These are phyloP conservation scores for Chloroceryle inda DNA, from an alignment of 2,797 vertebrate genomes.

Conservation along the genomic window DNA sequence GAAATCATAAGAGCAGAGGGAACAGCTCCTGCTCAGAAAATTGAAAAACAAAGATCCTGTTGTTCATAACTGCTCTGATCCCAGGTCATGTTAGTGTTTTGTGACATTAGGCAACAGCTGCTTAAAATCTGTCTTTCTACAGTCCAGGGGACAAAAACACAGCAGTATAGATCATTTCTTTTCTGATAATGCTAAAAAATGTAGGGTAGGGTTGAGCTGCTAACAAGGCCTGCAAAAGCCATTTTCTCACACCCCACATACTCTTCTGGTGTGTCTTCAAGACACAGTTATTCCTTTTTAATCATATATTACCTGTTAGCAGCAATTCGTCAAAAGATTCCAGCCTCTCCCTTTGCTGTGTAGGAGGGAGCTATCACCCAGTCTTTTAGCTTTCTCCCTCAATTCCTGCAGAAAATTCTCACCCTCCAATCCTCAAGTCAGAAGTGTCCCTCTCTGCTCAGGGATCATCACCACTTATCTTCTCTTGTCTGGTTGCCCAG, in stretches of 20 bases:
- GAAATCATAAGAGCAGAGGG: background rate
- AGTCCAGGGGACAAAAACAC: slow-evolving; percentile 38
- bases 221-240: slow-evolving; percentile 33
- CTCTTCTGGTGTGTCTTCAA: slow-evolving; percentile 17
- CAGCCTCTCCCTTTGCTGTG: background rate
- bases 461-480: background rate
- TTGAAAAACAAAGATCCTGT: slow-evolving; percentile 43
- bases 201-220: slow-evolving; percentile 8
- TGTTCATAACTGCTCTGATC: slow-evolving; percentile 52
- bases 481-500: background rate
- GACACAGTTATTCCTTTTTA: slow-evolving; percentile 40
- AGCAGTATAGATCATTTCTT: slow-evolving; percentile 52
- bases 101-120: slow-evolving; percentile 8
- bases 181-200: slow-evolving; percentile 22
- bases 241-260: slow-evolving; percentile 20
- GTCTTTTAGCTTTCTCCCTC: slow-evolving; percentile 1
- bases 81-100: slow-evolving; percentile 21
- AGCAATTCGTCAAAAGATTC: background rate
- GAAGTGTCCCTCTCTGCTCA: background rate
- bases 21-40: background rate
- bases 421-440: background rate
- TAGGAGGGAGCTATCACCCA: background rate
- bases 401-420: slow-evolving; percentile 10
- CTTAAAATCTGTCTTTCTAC: slow-evolving; percentile 29
- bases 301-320: slow-evolving; percentile 30